phyloP scores from a whole-genome alignment of 2,797 vertebrate genomes.

The Crenuchus spilurus region DNA sequence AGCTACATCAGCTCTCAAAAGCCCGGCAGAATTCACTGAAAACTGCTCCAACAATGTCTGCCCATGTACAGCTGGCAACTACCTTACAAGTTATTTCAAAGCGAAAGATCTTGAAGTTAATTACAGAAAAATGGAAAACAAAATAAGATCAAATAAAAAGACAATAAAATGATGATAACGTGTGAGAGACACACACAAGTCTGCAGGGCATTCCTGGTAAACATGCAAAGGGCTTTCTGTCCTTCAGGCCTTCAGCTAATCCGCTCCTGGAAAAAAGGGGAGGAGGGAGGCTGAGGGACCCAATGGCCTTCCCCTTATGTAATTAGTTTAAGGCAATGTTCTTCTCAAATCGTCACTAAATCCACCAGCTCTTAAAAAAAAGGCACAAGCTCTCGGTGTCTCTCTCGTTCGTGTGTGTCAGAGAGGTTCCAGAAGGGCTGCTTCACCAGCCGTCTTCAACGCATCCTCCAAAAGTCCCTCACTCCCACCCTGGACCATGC shows the following conservation, averaged over 20 bases:
- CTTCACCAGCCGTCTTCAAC: constrained; percentile 48
- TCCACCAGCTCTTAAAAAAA: constrained; percentile 82
- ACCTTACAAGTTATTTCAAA: constrained; percentile 74
- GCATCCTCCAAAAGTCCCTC: constrained; percentile 57
- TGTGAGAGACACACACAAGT: constrained; percentile 68
- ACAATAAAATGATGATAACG: constrained; percentile 41
- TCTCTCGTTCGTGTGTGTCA: constrained; percentile 67
- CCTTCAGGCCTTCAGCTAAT: constrained; percentile 67
- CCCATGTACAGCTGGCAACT: constrained; percentile 76
- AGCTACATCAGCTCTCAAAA: constrained; percentile 57
- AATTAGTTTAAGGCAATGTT: constrained; percentile 92
- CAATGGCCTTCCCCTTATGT: constrained; percentile 60
- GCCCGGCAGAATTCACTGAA: constrained; percentile 53
- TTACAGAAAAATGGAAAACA: constrained; percentile 51
- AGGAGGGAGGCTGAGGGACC: constrained; percentile 25
- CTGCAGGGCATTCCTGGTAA: constrained; percentile 69
- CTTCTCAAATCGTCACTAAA: constrained; percentile 83
- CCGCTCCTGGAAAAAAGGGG: constrained; percentile 47
- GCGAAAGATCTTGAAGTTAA: constrained; percentile 55
- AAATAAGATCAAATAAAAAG: constrained; percentile 54
- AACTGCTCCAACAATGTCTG: constrained; percentile 75
- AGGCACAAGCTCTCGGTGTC: constrained; percentile 87
- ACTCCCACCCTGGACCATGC: constrained; percentile 56
- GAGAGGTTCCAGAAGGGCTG: constrained; percentile 62
- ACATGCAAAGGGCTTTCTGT: constrained; percentile 72